Conservation (phyloP, 2,888 invertebrate species). For the Tenthredo scrophulariae region DNA sequence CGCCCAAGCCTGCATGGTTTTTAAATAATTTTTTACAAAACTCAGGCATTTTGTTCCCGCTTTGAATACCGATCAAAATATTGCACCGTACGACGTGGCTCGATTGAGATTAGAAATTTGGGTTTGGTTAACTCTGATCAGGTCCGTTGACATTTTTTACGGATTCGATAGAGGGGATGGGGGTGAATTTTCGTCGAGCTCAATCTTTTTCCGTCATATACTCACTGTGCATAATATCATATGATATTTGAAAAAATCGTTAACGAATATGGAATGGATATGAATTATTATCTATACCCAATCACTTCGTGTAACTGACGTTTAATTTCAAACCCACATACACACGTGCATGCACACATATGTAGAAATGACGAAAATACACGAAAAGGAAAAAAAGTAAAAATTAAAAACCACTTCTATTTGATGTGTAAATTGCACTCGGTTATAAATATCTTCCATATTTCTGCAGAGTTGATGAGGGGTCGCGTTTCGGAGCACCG, state of each 20-base stretch:
- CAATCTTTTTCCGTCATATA: no score
- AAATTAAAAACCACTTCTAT: neutral
- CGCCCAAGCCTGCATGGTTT: neutral
- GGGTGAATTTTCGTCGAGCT: neutral
- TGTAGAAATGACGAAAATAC: neutral
- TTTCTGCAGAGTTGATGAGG: neutral
- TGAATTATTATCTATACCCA: neutral
- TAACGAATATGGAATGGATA: neutral
- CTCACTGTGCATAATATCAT: no score
- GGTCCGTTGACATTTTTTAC: neutral
- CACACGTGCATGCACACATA: neutral
- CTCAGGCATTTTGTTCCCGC: neutral
- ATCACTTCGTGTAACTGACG: slow-evolving; percentile 13
- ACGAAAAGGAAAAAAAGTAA: neutral
- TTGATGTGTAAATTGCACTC: slow-evolving; percentile 3
- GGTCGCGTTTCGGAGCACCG: neutral
- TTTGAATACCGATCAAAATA: neutral
- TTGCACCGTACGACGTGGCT: neutral
- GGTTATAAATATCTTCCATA: neutral
- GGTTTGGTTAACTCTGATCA: neutral
- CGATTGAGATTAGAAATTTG: neutral
- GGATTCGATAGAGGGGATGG: neutral
- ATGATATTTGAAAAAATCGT: neutral
- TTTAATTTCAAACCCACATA: neutral
- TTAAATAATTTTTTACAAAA: neutral